phyloP scores from a whole-genome alignment of 2,888 invertebrate genomes.

The Drosophila birchii region DNA sequence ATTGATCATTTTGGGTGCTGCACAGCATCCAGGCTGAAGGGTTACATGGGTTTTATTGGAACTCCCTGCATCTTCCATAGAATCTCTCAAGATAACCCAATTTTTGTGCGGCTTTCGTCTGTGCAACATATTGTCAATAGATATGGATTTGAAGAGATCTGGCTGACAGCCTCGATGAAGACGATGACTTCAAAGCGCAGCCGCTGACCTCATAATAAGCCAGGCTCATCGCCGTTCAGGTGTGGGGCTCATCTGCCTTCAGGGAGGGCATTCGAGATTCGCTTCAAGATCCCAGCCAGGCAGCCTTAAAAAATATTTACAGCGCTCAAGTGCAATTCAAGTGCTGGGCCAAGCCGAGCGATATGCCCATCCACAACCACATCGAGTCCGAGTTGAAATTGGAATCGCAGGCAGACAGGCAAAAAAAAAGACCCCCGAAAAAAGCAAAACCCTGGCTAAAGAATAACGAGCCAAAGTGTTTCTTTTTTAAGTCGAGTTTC shows the following conservation, averaged over 20 bases:
- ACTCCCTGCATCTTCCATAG: conserved; percentile 22
- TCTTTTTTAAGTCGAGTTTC: conserved; percentile 60
- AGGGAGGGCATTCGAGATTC: conserved; percentile 68
- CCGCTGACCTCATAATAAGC: conserved; percentile 73
- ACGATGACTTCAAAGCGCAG: conserved; percentile 50
- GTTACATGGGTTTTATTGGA: background rate
- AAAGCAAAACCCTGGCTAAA: conserved; percentile 49
- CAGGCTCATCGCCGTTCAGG: conserved; percentile 52
- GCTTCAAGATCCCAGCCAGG: conserved; percentile 68
- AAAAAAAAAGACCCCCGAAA: conserved; percentile 58
- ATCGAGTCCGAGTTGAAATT: conserved; percentile 28
- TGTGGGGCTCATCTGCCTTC: conserved; percentile 49
- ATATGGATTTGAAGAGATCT: conserved; percentile 35
- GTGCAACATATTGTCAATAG: conserved; percentile 34
- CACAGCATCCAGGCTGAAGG: background rate
- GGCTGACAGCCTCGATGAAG: conserved; percentile 39
- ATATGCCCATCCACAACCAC: conserved; percentile 52
- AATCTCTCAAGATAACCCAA: conserved; percentile 38
- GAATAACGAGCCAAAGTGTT: conserved; percentile 76
- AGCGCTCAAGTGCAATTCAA: conserved; percentile 80
- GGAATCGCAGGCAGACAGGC: conserved; percentile 48
- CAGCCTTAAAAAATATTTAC: conserved; percentile 81
- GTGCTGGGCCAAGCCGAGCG: conserved; percentile 76
- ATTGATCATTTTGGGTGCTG: background rate
- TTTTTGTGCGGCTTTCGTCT: conserved; percentile 34